Evolutionary conservation across 2,888 invertebrate species (phyloP).

Genomic region (Odiellus spinosus): DNA sequence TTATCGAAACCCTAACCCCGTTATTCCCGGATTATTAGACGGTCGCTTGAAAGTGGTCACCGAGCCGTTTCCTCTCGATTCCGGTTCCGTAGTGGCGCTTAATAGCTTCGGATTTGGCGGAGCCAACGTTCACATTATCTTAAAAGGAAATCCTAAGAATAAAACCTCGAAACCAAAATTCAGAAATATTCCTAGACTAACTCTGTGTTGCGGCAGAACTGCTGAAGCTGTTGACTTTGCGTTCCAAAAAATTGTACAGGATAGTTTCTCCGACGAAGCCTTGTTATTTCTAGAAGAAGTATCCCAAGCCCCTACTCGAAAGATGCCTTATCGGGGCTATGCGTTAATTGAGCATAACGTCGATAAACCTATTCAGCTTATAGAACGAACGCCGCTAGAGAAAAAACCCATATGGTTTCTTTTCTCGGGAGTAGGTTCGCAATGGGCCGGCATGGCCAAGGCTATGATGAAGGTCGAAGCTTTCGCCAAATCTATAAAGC

Average conservation of each 20-base stretch:
- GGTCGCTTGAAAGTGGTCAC: slow-evolving; percentile 36
- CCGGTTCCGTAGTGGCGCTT: slow-evolving; percentile 32
- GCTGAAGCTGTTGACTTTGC: slow-evolving; percentile 4
- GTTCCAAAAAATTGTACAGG: slow-evolving; percentile 5
- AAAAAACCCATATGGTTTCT: slow-evolving; percentile 79
- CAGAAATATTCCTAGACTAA: slow-evolving; percentile 3
- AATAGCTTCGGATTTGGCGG: slow-evolving; percentile 42
- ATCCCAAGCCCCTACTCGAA: slow-evolving; percentile 1
- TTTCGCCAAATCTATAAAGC: slow-evolving; percentile 46
- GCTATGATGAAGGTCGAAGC: slow-evolving; percentile 8
- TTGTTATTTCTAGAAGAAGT: slow-evolving; percentile 8
- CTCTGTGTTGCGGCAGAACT: slow-evolving; percentile 6
- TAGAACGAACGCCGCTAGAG: slow-evolving; percentile 19
- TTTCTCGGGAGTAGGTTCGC: slow-evolving; percentile 69
- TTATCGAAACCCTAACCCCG: slow-evolving; percentile 33
- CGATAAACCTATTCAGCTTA: background rate
- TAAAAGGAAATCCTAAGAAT: slow-evolving; percentile 10
- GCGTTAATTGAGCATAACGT: slow-evolving; percentile 3
- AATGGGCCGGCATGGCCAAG: slow-evolving; percentile 12
- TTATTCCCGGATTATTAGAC: slow-evolving; percentile 34
- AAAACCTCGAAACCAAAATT: background rate
- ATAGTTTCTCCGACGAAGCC: slow-evolving; percentile 1
- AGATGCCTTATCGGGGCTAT: slow-evolving; percentile 11
- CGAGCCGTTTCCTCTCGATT: slow-evolving; percentile 29
- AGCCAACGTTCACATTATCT: slow-evolving; percentile 26